phyloP scores from a whole-genome alignment of 2,888 invertebrate genomes.

The Lithophane semibrunnea region DNA sequence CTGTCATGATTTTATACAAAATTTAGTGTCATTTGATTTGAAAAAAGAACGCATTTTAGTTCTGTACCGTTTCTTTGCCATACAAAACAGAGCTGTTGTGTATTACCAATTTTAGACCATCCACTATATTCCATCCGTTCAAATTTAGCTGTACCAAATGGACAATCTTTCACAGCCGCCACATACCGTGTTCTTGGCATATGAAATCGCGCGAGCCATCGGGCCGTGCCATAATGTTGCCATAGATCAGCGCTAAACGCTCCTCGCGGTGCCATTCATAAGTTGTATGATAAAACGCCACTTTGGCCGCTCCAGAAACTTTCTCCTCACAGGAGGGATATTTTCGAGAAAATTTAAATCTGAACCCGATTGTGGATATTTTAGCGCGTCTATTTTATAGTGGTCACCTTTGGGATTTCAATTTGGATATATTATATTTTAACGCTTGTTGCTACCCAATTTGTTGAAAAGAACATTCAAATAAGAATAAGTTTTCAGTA shows the following conservation, averaged over 20 bases:
- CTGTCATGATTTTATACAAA: no score
- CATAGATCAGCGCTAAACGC: constrained; percentile 75
- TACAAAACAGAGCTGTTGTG: not conserved
- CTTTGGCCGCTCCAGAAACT: constrained; percentile 64
- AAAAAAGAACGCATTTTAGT: not conserved
- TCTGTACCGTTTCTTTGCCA: not conserved
- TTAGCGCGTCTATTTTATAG: constrained; percentile 51
- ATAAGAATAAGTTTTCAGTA: not conserved
- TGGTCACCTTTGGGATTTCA: constrained; percentile 33
- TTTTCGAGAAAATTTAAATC: constrained; percentile 68
- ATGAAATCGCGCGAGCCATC: constrained; percentile 62
- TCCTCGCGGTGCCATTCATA: constrained; percentile 76
- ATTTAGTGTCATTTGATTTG: no score
- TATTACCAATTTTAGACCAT: not conserved
- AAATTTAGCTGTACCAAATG: constrained; percentile 41
- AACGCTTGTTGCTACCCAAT: not conserved
- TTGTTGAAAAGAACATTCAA: not conserved
- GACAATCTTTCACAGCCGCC: constrained; percentile 49
- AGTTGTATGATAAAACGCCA: constrained; percentile 71
- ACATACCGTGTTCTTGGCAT: constrained; percentile 58
- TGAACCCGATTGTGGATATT: constrained; percentile 57
- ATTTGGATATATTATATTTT: constrained; percentile 7
- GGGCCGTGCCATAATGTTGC: constrained; percentile 70
- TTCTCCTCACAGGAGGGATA: constrained; percentile 67
- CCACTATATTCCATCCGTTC: constrained; percentile 14